Evolutionary conservation across 2,888 invertebrate species (phyloP).

Genomic region (Tetramorium bicarinatum): DNA sequence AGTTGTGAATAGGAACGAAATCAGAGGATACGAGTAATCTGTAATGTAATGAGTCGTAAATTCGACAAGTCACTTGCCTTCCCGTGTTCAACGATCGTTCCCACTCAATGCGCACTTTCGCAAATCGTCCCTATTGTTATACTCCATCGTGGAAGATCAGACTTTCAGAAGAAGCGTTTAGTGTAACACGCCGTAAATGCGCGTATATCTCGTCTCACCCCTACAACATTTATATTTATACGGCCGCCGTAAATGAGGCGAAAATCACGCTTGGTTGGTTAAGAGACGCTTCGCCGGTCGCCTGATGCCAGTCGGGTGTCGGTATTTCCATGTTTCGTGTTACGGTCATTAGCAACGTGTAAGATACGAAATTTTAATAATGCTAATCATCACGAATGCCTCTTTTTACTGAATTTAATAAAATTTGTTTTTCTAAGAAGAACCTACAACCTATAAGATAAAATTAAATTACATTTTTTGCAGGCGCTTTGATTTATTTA

Average conservation of each 20-base stretch:
- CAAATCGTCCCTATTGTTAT: constrained; percentile 45
- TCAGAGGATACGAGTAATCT: constrained; percentile 33
- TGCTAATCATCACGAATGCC: background rate
- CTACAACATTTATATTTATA: constrained; percentile 68
- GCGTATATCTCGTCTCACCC: constrained; percentile 58
- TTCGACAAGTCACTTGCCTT: constrained; percentile 37
- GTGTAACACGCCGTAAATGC: constrained; percentile 61
- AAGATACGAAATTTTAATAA: constrained; percentile 15
- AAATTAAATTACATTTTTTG: background rate
- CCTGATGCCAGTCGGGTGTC: constrained; percentile 45
- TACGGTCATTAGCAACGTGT: background rate
- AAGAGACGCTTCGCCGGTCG: constrained; percentile 60
- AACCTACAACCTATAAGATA: background rate
- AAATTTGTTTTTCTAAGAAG: background rate
- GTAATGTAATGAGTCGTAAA: constrained; percentile 49
- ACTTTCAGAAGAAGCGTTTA: constrained; percentile 64
- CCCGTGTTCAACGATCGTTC: constrained; percentile 36
- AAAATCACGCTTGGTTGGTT: constrained; percentile 79
- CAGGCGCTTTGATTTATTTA: background rate
- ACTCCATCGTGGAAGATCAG: constrained; percentile 45
- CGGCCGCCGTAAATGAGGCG: constrained; percentile 72
- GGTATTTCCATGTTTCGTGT: background rate
- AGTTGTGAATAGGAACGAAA: background rate
- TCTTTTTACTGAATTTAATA: background rate
- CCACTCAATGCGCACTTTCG: constrained; percentile 44